Percentiles rank a stretch among this genome's conserved stretches.
Conservation (phyloP, 1,140 invertebrate species). For the Drosophila leontia region DNA sequence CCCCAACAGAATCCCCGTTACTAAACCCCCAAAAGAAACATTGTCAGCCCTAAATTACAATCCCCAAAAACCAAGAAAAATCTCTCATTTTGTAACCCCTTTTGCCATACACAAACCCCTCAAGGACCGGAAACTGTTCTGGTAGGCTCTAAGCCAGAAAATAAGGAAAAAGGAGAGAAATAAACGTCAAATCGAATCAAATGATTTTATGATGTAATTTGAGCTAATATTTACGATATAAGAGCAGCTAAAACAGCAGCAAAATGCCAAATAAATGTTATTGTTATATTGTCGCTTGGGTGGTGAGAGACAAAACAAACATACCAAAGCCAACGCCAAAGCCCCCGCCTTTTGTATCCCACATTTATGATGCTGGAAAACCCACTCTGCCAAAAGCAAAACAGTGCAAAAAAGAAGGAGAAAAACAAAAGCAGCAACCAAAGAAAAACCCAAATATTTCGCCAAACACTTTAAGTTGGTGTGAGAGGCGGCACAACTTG, state of each 20-base stretch:
- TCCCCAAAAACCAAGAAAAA: not conserved
- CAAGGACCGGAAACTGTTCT: slow-evolving; percentile 30
- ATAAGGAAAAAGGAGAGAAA: slow-evolving; percentile 60
- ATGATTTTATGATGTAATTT: slow-evolving; percentile 85
- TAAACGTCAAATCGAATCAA: slow-evolving; percentile 85
- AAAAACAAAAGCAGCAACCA: slow-evolving; percentile 7
- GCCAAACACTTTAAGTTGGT: slow-evolving; percentile 61
- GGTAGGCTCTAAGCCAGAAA: slow-evolving; percentile 33
- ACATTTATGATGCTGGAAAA: slow-evolving; percentile 74
- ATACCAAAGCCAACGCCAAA: not conserved
- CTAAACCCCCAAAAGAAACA: not conserved
- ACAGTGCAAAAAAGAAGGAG: slow-evolving; percentile 35
- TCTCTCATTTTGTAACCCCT: slow-evolving; percentile 16
- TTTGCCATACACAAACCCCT: slow-evolving; percentile 13
- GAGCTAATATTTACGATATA: slow-evolving; percentile 85
- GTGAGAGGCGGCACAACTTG: slow-evolving; percentile 1
- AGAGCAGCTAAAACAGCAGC: slow-evolving; percentile 83
- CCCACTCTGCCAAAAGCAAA: slow-evolving; percentile 34
- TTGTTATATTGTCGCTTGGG: slow-evolving; percentile 84
- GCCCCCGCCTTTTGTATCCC: not conserved
- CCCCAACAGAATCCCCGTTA: not conserved
- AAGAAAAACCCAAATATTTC: slow-evolving; percentile 36
- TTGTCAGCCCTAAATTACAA: slow-evolving; percentile 26
- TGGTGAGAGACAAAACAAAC: slow-evolving; percentile 66
- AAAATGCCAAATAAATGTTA: slow-evolving; percentile 85